phyloP scores from a whole-genome alignment of 2,888 invertebrate genomes.

The Lagria hirta region DNA sequence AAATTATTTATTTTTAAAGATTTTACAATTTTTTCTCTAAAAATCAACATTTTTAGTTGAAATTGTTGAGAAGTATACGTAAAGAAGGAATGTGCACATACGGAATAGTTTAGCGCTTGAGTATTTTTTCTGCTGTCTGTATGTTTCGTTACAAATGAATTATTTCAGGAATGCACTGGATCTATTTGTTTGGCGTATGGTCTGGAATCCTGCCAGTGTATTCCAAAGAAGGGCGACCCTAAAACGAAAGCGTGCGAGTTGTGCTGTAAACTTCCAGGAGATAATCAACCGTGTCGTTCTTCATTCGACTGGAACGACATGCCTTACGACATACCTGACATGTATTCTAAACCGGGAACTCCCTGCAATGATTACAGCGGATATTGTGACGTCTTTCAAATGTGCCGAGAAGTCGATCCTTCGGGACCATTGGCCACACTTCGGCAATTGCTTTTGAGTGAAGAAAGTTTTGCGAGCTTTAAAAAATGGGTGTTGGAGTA shows the following conservation, averaged over 20 bases:
- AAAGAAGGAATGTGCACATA: no score
- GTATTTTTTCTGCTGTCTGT: no score
- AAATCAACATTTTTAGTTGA: no score
- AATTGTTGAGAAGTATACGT: no score
- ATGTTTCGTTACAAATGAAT: conserved; percentile 16
- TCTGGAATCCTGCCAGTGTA: conserved; percentile 93
- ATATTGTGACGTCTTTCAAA: conserved; percentile 72
- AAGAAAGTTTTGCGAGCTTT: conserved; percentile 87
- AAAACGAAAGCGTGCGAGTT: conserved; percentile 88
- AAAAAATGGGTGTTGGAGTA: conserved; percentile 84
- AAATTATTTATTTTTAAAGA: no score
- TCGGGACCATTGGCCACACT: conserved; percentile 89
- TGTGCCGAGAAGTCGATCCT: conserved; percentile 90
- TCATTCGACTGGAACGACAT: conserved; percentile 88
- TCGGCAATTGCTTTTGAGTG: conserved; percentile 80
- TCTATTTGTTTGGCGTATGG: conserved; percentile 98
- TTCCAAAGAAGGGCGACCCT: conserved; percentile 74
- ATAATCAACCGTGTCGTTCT: conserved; percentile 79
- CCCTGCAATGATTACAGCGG: conserved; percentile 94
- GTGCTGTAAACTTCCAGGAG: conserved; percentile 86
- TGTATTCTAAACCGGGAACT: conserved; percentile 91
- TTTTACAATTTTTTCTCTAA: no score
- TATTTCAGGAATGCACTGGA: conserved; percentile 84
- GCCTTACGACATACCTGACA: conserved; percentile 89
- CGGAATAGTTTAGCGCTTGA: no score